Conservation (phyloP, 2,113 vertebrate species). For the Danionella cerebrum region DNA sequence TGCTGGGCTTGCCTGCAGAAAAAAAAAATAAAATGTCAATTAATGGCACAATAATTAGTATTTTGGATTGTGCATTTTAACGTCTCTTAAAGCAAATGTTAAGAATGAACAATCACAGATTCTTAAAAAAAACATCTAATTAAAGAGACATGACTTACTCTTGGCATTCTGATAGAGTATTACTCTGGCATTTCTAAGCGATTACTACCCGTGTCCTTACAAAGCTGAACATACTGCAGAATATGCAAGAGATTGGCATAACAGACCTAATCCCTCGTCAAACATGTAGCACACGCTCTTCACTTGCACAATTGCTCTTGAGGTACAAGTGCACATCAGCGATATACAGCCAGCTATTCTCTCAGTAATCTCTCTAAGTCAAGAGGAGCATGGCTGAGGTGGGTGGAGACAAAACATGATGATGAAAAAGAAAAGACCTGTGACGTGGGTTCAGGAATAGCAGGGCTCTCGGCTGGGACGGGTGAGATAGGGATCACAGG, state of each 20-base stretch:
- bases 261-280: conserved; percentile 26
- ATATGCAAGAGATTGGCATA: conserved; percentile 28
- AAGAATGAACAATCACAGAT: neutral
- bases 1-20: conserved; percentile 89
- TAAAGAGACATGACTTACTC: conserved; percentile 51
- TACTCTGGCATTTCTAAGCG: conserved; percentile 56
- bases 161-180: conserved; percentile 63
- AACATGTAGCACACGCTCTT: conserved; percentile 8
- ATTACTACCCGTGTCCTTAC: conserved; percentile 52
- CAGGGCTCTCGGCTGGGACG: conserved; percentile 75
- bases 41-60: too few relatives aligned
- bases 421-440: conserved; percentile 70
- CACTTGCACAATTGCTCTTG: conserved; percentile 1
- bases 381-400: conserved; percentile 25
- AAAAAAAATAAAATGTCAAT: conserved; percentile 25
- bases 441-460: conserved; percentile 71
- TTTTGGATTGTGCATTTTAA: too few relatives aligned
- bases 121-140: neutral
- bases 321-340: conserved; percentile 16
- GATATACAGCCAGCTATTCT: neutral
- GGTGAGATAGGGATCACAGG: conserved; percentile 81
- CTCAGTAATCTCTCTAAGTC: conserved; percentile 24
- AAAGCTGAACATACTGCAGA: conserved; percentile 52
- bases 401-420: conserved; percentile 22
- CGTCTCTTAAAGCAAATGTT: too few relatives aligned